Percentiles rank a stretch among this genome's conserved stretches.
Conservation (phyloP, 1,140 invertebrate genomes). For the Zaprionus davidi region DNA sequence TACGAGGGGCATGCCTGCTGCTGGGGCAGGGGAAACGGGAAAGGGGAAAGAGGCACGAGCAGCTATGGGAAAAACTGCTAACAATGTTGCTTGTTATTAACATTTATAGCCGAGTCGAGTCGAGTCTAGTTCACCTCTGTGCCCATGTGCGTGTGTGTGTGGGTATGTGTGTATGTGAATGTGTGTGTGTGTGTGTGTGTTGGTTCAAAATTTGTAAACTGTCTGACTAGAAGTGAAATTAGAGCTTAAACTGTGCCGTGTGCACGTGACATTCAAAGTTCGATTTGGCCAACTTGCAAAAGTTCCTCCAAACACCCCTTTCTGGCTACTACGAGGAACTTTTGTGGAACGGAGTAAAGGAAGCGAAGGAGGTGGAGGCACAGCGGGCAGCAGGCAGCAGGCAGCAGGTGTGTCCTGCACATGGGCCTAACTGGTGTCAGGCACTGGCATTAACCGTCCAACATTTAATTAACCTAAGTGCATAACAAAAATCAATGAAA, state of each 20-base stretch:
- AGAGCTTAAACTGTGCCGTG: slow-evolving; percentile 14
- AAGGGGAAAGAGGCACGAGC: slow-evolving; percentile 32
- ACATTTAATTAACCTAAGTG: slow-evolving; percentile 79
- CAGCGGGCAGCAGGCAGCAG: neutral
- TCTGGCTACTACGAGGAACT: neutral
- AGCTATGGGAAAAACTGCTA: slow-evolving; percentile 61
- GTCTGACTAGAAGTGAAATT: slow-evolving; percentile 36
- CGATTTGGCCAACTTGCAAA: slow-evolving; percentile 41
- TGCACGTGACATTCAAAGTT: slow-evolving; percentile 76
- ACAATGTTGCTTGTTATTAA: slow-evolving; percentile 81
- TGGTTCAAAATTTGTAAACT: slow-evolving; percentile 55
- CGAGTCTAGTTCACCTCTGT: slow-evolving; percentile 23
- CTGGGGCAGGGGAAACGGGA: neutral
- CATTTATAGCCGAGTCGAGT: slow-evolving; percentile 78
- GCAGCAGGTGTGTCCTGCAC: neutral
- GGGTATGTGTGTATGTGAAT: slow-evolving; percentile 5
- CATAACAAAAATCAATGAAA: slow-evolving; percentile 61
- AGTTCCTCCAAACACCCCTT: neutral
- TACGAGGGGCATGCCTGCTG: neutral
- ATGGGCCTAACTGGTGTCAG: neutral
- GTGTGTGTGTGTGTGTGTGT: slow-evolving; percentile 28
- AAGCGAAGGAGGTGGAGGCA: neutral
- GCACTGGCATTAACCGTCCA: slow-evolving; percentile 20
- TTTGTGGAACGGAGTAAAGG: too few relatives aligned
- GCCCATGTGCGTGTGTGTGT: slow-evolving; percentile 2